These are phyloP conservation scores for Drosophila rhopaloa DNA, from an alignment of 1,140 invertebrate genomes.

Conservation along the genomic window DNA sequence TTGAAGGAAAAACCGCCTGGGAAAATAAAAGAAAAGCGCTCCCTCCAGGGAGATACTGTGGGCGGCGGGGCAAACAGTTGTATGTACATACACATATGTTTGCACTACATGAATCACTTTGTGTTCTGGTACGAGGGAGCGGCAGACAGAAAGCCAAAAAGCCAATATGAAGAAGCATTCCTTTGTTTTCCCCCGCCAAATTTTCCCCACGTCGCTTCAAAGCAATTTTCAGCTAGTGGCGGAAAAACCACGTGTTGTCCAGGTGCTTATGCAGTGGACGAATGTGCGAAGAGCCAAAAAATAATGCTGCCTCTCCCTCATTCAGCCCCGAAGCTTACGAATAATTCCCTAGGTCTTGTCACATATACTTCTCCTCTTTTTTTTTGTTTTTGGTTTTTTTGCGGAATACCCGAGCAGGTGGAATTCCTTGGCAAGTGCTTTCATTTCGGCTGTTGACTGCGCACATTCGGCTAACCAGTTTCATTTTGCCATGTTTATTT, in stretches of 20 bases:
- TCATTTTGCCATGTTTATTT: slow-evolving; percentile 71
- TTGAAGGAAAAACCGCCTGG: slow-evolving; percentile 24
- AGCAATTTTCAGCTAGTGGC: slow-evolving; percentile 52
- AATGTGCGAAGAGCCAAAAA: slow-evolving; percentile 42
- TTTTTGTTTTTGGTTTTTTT: neutral
- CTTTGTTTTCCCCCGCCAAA: slow-evolving; percentile 16
- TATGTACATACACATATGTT: slow-evolving; percentile 28
- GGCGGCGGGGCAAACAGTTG: slow-evolving; percentile 19
- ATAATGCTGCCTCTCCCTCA: slow-evolving; percentile 8
- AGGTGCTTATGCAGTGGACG: slow-evolving; percentile 69
- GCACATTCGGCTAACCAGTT: slow-evolving; percentile 62
- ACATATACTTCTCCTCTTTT: slow-evolving; percentile 20
- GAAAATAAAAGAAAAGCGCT: slow-evolving; percentile 3
- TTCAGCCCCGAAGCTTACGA: neutral
- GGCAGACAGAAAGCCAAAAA: slow-evolving; percentile 13
- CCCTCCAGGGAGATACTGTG: slow-evolving; percentile 11
- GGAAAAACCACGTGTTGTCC: slow-evolving; percentile 76
- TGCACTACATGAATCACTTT: slow-evolving; percentile 58
- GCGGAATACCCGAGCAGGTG: slow-evolving; percentile 17
- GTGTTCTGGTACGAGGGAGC: slow-evolving; percentile 8
- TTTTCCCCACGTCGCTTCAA: slow-evolving; percentile 55
- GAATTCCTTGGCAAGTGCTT: slow-evolving; percentile 38
- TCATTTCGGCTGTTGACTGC: slow-evolving; percentile 38
- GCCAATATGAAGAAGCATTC: slow-evolving; percentile 41
- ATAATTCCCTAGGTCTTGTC: slow-evolving; percentile 49